These are phyloP conservation scores for Puffinus mauretanicus DNA, from an alignment of 2,113 vertebrate genomes.

Conservation along the genomic window DNA sequence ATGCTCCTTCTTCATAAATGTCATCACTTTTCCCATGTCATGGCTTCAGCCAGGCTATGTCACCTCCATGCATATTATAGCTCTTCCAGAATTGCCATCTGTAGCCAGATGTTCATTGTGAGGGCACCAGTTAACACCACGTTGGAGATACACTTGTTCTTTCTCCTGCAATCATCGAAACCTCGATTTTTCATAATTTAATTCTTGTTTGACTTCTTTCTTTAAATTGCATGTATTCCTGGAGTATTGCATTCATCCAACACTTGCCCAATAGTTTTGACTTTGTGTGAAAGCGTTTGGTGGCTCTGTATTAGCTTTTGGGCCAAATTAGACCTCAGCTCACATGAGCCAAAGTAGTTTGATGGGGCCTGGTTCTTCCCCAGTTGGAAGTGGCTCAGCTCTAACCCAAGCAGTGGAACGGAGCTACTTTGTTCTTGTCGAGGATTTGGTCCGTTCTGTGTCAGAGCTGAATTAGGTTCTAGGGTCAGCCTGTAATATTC, in stretches of 20 bases:
- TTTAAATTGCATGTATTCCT: neutral
- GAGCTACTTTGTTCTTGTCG: neutral
- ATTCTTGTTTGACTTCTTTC: neutral
- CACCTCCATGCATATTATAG: neutral
- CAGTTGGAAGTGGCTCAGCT: neutral
- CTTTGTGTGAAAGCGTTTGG: neutral
- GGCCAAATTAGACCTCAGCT: neutral
- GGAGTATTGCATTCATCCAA: neutral
- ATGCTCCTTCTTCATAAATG: neutral
- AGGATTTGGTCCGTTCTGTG: neutral
- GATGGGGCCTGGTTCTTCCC: neutral
- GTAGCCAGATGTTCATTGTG: neutral
- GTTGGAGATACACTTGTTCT: neutral
- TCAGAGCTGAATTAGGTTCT: neutral
- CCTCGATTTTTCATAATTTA: neutral
- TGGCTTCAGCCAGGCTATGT: neutral
- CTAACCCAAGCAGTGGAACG: neutral
- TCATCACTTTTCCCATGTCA: neutral
- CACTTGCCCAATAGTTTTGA: neutral
- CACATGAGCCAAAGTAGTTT: rapidly evolving
- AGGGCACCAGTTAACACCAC: neutral
- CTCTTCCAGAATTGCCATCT: neutral
- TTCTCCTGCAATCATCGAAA: neutral
- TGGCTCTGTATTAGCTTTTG: neutral
- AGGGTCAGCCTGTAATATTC: neutral